Conservation (phyloP, 2,797 vertebrate genomes). For the Agapornis canus region DNA sequence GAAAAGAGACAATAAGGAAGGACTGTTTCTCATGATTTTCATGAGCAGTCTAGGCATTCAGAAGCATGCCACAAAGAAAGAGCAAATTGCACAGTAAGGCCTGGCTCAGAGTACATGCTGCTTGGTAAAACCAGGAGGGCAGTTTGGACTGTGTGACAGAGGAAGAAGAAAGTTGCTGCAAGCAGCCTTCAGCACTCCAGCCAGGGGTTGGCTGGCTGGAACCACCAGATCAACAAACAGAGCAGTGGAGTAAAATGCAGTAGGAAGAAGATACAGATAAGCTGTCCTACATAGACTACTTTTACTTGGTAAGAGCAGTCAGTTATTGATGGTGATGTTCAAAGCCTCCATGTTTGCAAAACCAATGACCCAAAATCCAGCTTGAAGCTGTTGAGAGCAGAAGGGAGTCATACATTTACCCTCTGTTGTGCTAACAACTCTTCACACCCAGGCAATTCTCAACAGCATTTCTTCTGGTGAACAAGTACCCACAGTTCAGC, state of each 20-base stretch:
- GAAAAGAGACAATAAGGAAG: not conserved
- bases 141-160: not conserved
- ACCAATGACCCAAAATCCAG: not conserved
- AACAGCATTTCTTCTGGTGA: not conserved
- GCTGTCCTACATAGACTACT: not conserved
- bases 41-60: not conserved
- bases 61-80: not conserved
- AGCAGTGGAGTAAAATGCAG: not conserved
- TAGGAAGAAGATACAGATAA: not conserved
- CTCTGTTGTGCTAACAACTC: not conserved
- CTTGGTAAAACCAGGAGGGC: not conserved
- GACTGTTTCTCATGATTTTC: not conserved
- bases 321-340: not conserved
- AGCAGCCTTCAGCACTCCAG: not conserved
- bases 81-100: not conserved
- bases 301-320: not conserved
- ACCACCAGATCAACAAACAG: rapidly evolving
- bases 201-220: not conserved
- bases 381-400: not conserved
- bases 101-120: not conserved
- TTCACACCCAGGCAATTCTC: not conserved
- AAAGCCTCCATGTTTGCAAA: not conserved
- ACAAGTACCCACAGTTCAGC: not conserved
- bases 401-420: rapidly evolving
- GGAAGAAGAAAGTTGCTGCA: not conserved